Evolutionary conservation across 2,797 vertebrate species (phyloP), one percentile per base, ranked within the genome.

Genomic region (Limosa lapponica): DNA sequence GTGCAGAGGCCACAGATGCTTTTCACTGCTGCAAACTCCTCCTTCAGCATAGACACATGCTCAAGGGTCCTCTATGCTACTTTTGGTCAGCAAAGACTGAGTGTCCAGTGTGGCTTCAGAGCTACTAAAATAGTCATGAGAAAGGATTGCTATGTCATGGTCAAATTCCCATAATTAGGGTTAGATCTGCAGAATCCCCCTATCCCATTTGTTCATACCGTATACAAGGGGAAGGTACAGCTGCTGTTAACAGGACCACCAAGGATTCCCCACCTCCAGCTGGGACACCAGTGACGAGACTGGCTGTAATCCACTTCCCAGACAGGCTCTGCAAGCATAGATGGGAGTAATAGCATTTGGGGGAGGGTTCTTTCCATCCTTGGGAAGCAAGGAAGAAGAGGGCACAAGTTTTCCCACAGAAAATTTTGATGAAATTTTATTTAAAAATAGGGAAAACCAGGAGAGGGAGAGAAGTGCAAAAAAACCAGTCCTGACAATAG

Each of bases 41-140:
- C 5, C 37, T 67, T 44, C n/a, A 32, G 43, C 37, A 11, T 2
- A 24, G 22, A 4, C 18, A 8, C 1, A 4, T 34, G 25, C n/a
- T 58, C 8, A 23, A 24, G 51, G 2, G 1, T 14, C 27, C 43
- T 57, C 77, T 34, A 22, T 1, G 0, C 24, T 46, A 34, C 13
- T 34, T 51, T 20, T n/a, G 32, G 25, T 30, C 58, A 41, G 46
- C 71, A 48, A 54, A 48, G 44, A 8, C 16, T 48, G 25, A 0
- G 8, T 23, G 43, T 27, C 43, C 23, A 16, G 17, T 28, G 16
- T 37, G 27, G 28, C 25, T 75, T 14, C 39, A 54, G 73, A 62
- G 23, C 54, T 87, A 24, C 44, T 59, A 46, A 51, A 51, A 34
- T 1, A 30, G 3, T 30, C 27, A 14, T 46, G 49, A 67, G 44